phyloP scores from a whole-genome alignment of 2,888 invertebrate species.

The Andricus quercusramuli region DNA sequence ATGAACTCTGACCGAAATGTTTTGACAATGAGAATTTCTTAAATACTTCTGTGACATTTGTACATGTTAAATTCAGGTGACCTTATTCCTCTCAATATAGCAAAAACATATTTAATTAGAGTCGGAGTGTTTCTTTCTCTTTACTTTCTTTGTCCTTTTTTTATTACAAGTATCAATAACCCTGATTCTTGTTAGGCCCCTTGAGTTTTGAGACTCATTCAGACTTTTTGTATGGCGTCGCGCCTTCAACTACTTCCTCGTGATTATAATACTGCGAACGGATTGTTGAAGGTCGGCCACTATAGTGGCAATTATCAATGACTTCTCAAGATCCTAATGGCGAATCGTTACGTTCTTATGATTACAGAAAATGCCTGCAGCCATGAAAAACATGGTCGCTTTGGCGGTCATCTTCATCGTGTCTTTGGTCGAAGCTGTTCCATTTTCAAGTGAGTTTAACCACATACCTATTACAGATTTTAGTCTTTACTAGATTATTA shows the following conservation, averaged over 20 bases:
- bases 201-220: not conserved
- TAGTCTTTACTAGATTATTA: no score
- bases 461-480: not conserved
- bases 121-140: not conserved
- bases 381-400: slow-evolving; percentile 39
- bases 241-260: slow-evolving; percentile 33
- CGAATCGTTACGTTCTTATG: slow-evolving; percentile 30
- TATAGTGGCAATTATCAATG: slow-evolving; percentile 31
- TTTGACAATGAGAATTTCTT: not conserved
- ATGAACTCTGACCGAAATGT: not conserved
- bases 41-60: not conserved
- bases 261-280: slow-evolving; percentile 19
- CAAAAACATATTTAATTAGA: slow-evolving; percentile 5
- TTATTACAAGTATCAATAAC: not conserved
- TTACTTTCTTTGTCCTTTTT: not conserved
- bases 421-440: slow-evolving; percentile 55
- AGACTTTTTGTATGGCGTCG: slow-evolving; percentile 2
- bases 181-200: not conserved
- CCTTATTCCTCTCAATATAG: not conserved
- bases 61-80: not conserved
- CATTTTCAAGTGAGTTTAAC: slow-evolving; percentile 64
- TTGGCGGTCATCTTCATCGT: slow-evolving; percentile 52
- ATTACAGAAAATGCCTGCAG: slow-evolving; percentile 41
- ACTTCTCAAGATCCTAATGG: slow-evolving; percentile 32
- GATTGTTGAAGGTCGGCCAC: slow-evolving; percentile 28